Evolutionary conservation across 2,888 invertebrate species (phyloP).

Genomic region (Ormyrus rosae): DNA sequence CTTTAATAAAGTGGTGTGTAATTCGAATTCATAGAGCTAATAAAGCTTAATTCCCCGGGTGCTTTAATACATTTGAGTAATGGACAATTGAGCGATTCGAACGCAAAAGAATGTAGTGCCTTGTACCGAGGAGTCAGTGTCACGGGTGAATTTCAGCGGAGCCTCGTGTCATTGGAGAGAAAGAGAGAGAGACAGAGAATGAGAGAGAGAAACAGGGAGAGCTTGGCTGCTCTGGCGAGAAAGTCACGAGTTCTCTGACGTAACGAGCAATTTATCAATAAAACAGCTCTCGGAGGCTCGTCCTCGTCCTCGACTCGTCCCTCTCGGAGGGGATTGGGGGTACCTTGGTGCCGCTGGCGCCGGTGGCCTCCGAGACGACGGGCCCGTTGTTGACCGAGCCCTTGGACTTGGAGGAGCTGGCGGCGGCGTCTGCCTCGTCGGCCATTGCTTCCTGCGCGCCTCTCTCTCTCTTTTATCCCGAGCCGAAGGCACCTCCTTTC

Average conservation of each 20-base stretch:
- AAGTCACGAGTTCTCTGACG: slow-evolving; percentile 55
- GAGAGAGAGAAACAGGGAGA: slow-evolving; percentile 1
- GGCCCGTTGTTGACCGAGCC: slow-evolving; percentile 43
- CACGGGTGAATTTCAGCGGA: background rate
- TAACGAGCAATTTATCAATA: slow-evolving; percentile 51
- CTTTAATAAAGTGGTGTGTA: slow-evolving; percentile 9
- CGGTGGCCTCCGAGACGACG: slow-evolving; percentile 38
- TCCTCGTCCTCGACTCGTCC: background rate
- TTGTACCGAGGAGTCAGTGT: background rate
- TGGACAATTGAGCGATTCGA: background rate
- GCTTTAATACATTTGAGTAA: background rate
- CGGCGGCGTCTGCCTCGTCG: slow-evolving; percentile 24
- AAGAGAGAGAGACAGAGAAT: background rate
- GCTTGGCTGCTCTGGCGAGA: background rate
- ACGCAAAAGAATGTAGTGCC: background rate
- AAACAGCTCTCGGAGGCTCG: background rate
- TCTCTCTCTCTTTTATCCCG: background rate
- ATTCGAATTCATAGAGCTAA: slow-evolving; percentile 38
- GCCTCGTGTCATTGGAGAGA: no score
- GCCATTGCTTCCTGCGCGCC: slow-evolving; percentile 29
- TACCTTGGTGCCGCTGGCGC: slow-evolving; percentile 52
- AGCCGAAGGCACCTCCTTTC: no score
- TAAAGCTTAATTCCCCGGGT: slow-evolving; percentile 15
- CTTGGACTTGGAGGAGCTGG: slow-evolving; percentile 11
- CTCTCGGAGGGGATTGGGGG: background rate